Conservation (phyloP, 2,797 vertebrate species). For the Iguana delicatissima region DNA sequence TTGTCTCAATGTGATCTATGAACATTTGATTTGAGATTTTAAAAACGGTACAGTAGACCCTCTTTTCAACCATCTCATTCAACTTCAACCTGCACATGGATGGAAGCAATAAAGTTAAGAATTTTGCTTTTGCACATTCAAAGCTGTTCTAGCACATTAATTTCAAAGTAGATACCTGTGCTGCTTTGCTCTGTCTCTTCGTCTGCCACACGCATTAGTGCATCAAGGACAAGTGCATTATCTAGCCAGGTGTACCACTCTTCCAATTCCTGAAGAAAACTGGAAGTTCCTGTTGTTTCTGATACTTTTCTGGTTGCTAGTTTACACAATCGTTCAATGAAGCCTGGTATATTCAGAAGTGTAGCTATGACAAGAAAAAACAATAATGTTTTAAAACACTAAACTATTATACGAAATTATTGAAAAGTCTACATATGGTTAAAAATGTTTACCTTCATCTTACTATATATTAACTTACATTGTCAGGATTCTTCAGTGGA, state of each 20-base stretch:
- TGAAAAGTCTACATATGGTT: neutral
- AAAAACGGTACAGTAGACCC: neutral
- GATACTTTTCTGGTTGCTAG: constrained; percentile 96
- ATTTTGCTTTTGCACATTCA: no score
- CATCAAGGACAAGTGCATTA: constrained; percentile 95
- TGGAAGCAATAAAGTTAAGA: neutral
- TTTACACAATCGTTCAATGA: constrained; percentile 95
- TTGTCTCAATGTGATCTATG: neutral
- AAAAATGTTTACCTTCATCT: fast-evolving
- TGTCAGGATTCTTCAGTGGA: neutral
- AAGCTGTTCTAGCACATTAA: neutral
- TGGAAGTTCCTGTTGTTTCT: constrained; percentile 91
- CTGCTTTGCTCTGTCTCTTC: constrained; percentile 96
- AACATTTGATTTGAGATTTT: neutral
- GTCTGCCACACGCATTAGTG: constrained; percentile 95
- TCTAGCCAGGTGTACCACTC: constrained; percentile 99
- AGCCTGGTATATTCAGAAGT: constrained; percentile 95
- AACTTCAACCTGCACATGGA: neutral
- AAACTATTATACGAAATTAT: neutral
- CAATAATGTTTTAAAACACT: neutral
- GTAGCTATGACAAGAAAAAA: constrained; percentile 82
- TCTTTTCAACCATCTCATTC: neutral
- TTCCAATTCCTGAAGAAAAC: constrained; percentile 95
- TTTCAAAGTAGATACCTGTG: constrained; percentile 83
- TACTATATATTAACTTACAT: neutral